Evolutionary conservation across 2,888 invertebrate genomes (phyloP).

Genomic region (Pollenia labialis): DNA sequence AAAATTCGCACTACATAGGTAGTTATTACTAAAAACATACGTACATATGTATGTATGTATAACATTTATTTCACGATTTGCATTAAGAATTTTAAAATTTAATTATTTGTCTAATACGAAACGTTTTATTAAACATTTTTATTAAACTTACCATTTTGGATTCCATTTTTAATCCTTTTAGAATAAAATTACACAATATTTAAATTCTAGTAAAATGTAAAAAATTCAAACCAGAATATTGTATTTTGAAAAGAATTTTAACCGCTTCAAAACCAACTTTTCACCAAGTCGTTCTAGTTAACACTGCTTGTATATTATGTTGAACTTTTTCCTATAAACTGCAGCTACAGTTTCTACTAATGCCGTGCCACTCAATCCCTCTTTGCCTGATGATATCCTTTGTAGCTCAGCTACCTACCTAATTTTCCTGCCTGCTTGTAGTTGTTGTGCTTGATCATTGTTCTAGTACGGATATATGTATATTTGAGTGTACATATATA

Average conservation of each 20-base stretch:
- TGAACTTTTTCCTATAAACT: conserved; percentile 27
- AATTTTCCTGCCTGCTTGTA: neutral
- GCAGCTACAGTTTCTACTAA: conserved; percentile 24
- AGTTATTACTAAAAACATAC: neutral
- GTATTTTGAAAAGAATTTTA: neutral
- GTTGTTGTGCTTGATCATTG: conserved; percentile 20
- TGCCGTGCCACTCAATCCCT: conserved; percentile 16
- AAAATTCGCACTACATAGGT: neutral
- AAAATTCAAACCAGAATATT: conserved; percentile 59
- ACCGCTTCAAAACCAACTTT: conserved; percentile 17
- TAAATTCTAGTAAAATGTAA: conserved; percentile 19
- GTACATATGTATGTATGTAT: neutral
- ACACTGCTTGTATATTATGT: conserved; percentile 39
- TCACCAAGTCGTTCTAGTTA: conserved; percentile 20
- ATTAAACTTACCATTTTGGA: conserved; percentile 51
- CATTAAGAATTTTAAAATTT: no score
- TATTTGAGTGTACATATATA: neutral
- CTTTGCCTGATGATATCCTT: conserved; percentile 46
- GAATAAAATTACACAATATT: conserved; percentile 7
- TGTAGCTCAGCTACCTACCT: conserved; percentile 43
- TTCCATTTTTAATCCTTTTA: conserved; percentile 41
- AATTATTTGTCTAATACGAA: conserved; percentile 7
- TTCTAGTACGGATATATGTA: neutral
- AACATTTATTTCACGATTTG: neutral
- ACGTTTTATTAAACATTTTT: neutral